phyloP scores from a whole-genome alignment of 1,140 invertebrate genomes.

The Drosophila nigrodunni region DNA sequence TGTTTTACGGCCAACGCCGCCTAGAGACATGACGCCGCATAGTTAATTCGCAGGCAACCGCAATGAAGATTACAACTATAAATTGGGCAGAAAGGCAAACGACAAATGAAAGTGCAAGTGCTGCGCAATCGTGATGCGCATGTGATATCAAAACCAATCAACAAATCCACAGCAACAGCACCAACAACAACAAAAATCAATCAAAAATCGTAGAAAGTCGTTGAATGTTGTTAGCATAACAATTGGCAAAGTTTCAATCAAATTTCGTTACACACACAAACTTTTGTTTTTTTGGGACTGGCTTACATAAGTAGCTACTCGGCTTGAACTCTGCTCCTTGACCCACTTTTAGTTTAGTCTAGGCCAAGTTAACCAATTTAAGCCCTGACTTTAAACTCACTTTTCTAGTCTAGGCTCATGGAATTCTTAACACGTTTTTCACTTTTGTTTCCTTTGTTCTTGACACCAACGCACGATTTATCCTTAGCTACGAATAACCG shows the following conservation, averaged over 20 bases:
- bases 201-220: constrained; percentile 42
- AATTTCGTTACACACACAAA: constrained; percentile 2
- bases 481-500: constrained; percentile 22
- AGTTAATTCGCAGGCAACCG: constrained; percentile 60
- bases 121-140: constrained; percentile 42
- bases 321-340: constrained; percentile 35
- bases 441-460: not conserved
- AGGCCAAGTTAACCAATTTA: not conserved
- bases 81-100: constrained; percentile 44
- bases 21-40: constrained; percentile 52
- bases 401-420: constrained; percentile 28
- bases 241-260: constrained; percentile 8
- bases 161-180: constrained; percentile 3
- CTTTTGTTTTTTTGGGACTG: not conserved
- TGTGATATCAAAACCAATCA: constrained; percentile 22
- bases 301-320: constrained; percentile 39
- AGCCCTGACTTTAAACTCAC: constrained; percentile 28
- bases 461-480: constrained; percentile 23
- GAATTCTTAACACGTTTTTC: constrained; percentile 45
- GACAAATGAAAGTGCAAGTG: constrained; percentile 78
- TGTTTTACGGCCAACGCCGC: constrained; percentile 57
- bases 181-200: constrained; percentile 31
- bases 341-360: constrained; percentile 21
- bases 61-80: constrained; percentile 25
- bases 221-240: constrained; percentile 24